Evolutionary conservation across 2,113 vertebrate genomes (phyloP).

Genomic region (Mus spicilegus): DNA sequence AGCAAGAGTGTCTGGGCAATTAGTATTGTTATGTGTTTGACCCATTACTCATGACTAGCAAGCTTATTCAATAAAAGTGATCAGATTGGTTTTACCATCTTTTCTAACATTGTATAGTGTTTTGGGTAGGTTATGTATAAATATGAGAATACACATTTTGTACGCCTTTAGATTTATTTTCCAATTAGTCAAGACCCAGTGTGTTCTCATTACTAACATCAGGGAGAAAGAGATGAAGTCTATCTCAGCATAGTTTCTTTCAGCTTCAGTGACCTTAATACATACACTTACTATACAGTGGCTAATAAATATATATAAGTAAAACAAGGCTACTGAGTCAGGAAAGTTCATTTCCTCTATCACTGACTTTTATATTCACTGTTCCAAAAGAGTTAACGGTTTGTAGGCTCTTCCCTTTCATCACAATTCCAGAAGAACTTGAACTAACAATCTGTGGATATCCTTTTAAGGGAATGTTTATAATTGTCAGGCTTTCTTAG

Average conservation of each 20-base stretch:
- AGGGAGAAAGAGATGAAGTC: not conserved
- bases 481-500: slow-evolving; percentile 71
- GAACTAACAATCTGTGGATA: slow-evolving; percentile 61
- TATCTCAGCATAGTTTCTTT: slow-evolving; percentile 10
- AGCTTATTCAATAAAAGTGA: slow-evolving; percentile 28
- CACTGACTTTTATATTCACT: slow-evolving; percentile 55
- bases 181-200: slow-evolving; percentile 1
- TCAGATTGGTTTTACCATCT: slow-evolving; percentile 19
- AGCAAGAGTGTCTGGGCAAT: not conserved
- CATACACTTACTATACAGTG: slow-evolving; percentile 3
- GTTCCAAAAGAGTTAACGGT: slow-evolving; percentile 46
- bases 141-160: not conserved
- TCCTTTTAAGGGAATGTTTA: slow-evolving; percentile 81
- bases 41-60: not conserved
- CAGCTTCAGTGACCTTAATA: not conserved
- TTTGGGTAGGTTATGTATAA: not conserved
- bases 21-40: slow-evolving; percentile 22
- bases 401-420: slow-evolving; percentile 59
- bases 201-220: slow-evolving; percentile 17
- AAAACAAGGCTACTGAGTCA: not conserved
- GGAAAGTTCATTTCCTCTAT: slow-evolving; percentile 28
- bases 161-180: slow-evolving; percentile 37
- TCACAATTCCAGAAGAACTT: slow-evolving; percentile 74
- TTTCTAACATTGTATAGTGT: slow-evolving; percentile 3
- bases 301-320: slow-evolving; percentile 2